Base-by-base conservation (phyloP, 2,797 vertebrate species). In the Emydoidea blandingii region DNA sequence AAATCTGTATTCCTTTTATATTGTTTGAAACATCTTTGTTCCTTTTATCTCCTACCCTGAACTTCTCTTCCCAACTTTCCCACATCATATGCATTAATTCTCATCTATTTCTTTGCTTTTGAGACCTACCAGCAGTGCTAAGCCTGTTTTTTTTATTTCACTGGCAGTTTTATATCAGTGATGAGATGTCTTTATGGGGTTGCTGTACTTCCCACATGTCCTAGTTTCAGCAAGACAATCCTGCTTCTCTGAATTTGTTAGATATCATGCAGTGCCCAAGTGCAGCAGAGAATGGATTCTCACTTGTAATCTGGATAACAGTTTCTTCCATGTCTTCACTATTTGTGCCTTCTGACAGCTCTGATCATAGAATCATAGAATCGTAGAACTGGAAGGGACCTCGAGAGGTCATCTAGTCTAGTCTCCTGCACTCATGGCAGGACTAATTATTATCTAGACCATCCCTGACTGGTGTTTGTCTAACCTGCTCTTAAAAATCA, bases 81-180 rank as follows among this genome's bases (percentile, higher is more conserved):
- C 4, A 57, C 79, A 84, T 25, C 1, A 25, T 31, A 79, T 23
- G 5, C 27, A 80, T 44, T 82, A 76, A 78, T 96, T 92, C 91
- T 90, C 16, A 96, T 27, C 6, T n/a, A 56, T 94, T 68, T 74
- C 78, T 88, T 86, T 92, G 10, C 14, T 88, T 89, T 86, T 87
- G 68, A 94, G 68, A 9, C 2, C 31, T 72, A 54, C 85, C n/a
- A 85, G 56, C 5, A 89, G 14, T 31, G 1, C 4, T 92, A 29
- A 85, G 3, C 18, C 19, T 5, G 34, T 16, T 88, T 96, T 96
- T 89, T 54, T 54, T 59, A 25, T 29, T n/a, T 23, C 56, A 37
- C 56, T 90, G 1, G 0, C 21, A 92, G 12, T 31, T 96, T 93
- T 95, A 57, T 87, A 27, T 86, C 83, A 84, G 23, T 47, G 86